A percentile compares a stretch with the other conserved stretches of the same genome.
Conservation (phyloP, 2,888 invertebrate genomes). For the Carterocephalus palaemon region DNA sequence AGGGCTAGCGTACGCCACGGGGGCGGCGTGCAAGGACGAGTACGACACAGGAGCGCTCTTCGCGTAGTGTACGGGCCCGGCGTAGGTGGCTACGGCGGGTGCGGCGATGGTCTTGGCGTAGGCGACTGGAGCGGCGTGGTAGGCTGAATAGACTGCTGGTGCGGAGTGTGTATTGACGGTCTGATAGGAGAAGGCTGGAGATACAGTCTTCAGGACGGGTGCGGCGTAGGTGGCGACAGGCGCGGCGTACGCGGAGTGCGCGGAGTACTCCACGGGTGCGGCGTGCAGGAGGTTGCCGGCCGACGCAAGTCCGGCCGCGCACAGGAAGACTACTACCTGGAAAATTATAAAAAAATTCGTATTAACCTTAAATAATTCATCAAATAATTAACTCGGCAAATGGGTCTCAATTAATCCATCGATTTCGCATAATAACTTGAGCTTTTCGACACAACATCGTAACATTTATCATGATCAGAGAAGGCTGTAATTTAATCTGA, state of each 20-base stretch:
- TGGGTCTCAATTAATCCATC: no score
- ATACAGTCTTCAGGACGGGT: slow-evolving; percentile 22
- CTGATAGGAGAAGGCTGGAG: slow-evolving; percentile 31
- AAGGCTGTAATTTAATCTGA: no score
- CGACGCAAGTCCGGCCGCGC: slow-evolving; percentile 79
- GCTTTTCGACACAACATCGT: no score
- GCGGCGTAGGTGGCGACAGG: slow-evolving; percentile 41
- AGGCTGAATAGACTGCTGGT: no score
- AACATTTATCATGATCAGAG: no score
- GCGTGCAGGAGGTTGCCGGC: slow-evolving; percentile 77
- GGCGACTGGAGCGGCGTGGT: slow-evolving; percentile 37
- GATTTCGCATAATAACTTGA: no score
- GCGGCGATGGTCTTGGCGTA: slow-evolving; percentile 34
- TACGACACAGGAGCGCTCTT: slow-evolving; percentile 26
- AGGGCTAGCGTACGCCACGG: slow-evolving; percentile 29
- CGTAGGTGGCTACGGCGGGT: slow-evolving; percentile 36
- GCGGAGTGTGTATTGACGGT: no score
- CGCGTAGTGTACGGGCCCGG: slow-evolving; percentile 38
- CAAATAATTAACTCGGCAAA: no score
- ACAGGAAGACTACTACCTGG: slow-evolving; percentile 76
- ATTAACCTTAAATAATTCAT: no score
- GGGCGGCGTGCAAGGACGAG: slow-evolving; percentile 32
- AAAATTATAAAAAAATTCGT: no score
- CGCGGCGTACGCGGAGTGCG: slow-evolving; percentile 53
- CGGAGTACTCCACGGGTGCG: slow-evolving; percentile 68